Percentiles rank a stretch among this genome's conserved stretches.
Evolutionary conservation across 2,888 invertebrate genomes (phyloP).

Genomic region (Bhutanitis thaidina): DNA sequence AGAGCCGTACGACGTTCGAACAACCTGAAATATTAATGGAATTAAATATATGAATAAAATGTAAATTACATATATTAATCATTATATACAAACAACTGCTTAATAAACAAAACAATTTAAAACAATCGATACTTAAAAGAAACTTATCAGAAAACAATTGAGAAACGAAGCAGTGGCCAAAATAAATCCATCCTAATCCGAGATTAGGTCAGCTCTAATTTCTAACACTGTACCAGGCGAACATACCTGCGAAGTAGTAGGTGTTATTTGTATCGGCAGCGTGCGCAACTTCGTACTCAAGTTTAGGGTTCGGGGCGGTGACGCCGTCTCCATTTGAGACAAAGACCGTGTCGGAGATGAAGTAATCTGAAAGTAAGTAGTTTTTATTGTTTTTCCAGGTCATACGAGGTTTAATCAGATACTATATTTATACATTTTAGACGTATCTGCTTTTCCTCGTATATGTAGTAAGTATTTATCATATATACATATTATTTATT

Average conservation of each 20-base stretch:
- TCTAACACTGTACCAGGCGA: constrained; percentile 60
- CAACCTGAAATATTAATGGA: constrained; percentile 44
- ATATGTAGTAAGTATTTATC: too few species aligned
- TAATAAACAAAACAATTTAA: too few species aligned
- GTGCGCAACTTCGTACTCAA: constrained; percentile 68
- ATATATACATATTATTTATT: too few species aligned
- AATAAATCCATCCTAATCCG: constrained; percentile 27
- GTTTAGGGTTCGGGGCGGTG: constrained; percentile 60
- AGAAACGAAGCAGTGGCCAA: background rate
- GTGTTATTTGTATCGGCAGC: constrained; percentile 68
- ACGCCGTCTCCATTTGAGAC: constrained; percentile 42
- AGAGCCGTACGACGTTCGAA: constrained; percentile 59
- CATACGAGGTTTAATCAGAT: too few species aligned
- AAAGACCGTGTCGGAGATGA: constrained; percentile 54
- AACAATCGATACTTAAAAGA: too few species aligned
- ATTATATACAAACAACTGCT: too few species aligned
- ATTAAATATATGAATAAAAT: background rate
- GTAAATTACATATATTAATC: too few species aligned
- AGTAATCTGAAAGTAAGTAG: constrained; percentile 49
- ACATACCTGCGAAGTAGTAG: constrained; percentile 72
- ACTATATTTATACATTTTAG: too few species aligned
- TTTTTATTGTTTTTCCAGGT: background rate
- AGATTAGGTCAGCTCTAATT: constrained; percentile 51
- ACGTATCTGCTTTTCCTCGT: too few species aligned
- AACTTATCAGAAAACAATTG: too few species aligned